Evolutionary conservation across 2,113 vertebrate genomes (phyloP), one percentile per base, ranked within the genome.

Genomic region (Neogobius melanostomus): DNA sequence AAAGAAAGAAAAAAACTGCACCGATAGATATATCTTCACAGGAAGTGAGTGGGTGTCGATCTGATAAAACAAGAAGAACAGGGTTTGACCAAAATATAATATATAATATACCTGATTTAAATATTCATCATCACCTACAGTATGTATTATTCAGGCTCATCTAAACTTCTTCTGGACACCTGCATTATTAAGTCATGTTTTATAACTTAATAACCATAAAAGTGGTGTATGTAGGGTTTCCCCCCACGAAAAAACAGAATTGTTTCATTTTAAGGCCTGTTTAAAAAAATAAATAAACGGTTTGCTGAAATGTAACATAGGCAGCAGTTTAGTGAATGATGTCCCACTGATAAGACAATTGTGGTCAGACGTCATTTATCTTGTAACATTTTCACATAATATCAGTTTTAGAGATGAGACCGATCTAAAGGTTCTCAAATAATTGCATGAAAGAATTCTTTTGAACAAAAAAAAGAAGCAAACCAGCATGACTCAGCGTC

Each of bases 1-100:
- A 36, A 36, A 36, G 28, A 36, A 3, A 36, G 28, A 36, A 36
- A 36, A 36, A 36, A 36, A 36, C 28, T 36, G 28, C 28, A 7
- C 36, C 6, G n/a, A 17, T 42, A 44, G 44, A 72, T 36, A 59
- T 68, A 80, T 83, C 64, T 68, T 69, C 64, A 80, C 62, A 83
- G 83, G 83, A 87, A 85, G 76, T 74, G 76, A 77, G 78, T 80
- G 63, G 79, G 77, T 50, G 69, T 76, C 57, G 45, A 73, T 56
- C 51, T 46, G 45, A 75, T 52, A 70, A 69, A 44, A 15, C 0
- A 64, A 69, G 36, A 69, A 65, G n/a, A 45, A 49, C 48, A 42
- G 57, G 6, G 62, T 28, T 14, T 75, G 44, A 66, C 46, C 62
- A 71, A 4, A 36, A 36, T 36, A 36, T 36, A 36, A 36, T 36